A percentile compares a stretch with the other conserved stretches of the same genome.
These are phyloP conservation scores for Smithornis capensis DNA, from an alignment of 2,113 vertebrate genomes.

Conservation along the genomic window DNA sequence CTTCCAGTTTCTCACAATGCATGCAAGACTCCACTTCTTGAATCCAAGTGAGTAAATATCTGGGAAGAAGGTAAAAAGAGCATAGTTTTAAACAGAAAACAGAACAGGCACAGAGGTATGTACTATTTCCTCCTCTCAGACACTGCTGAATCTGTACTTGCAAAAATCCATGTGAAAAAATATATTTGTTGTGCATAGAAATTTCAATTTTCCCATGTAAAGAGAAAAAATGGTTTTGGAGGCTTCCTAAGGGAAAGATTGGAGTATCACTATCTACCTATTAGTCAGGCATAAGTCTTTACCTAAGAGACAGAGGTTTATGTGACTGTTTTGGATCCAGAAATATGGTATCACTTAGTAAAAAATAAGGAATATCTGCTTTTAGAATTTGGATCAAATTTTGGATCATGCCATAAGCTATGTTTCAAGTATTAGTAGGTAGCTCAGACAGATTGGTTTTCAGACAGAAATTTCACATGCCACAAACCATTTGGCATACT, in stretches of 20 bases:
- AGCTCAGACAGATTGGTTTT: not conserved
- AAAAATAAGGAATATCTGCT: not conserved
- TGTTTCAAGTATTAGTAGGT: not conserved
- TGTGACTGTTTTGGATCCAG: not conserved
- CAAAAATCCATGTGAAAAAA: not conserved
- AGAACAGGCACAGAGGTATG: not conserved
- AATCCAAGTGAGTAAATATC: not conserved
- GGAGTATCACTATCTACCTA: not conserved
- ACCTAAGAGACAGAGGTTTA: not conserved
- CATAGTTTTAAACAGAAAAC: not conserved
- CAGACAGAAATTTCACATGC: not conserved
- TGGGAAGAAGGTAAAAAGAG: rapidly evolving
- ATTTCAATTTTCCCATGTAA: not conserved
- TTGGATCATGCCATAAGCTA: not conserved
- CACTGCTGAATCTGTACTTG: not conserved
- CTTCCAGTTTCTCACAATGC: not conserved
- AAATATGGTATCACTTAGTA: not conserved
- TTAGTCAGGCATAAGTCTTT: not conserved
- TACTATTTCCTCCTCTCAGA: not conserved
- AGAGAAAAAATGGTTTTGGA: not conserved
- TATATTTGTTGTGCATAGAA: not conserved
- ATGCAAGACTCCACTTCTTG: not conserved
- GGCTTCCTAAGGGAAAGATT: not conserved
- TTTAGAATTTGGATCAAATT: not conserved
- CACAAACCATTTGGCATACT: not conserved